Evolutionary conservation across 1,140 invertebrate species (phyloP).

Genomic region (Adoxophyes honmai): DNA sequence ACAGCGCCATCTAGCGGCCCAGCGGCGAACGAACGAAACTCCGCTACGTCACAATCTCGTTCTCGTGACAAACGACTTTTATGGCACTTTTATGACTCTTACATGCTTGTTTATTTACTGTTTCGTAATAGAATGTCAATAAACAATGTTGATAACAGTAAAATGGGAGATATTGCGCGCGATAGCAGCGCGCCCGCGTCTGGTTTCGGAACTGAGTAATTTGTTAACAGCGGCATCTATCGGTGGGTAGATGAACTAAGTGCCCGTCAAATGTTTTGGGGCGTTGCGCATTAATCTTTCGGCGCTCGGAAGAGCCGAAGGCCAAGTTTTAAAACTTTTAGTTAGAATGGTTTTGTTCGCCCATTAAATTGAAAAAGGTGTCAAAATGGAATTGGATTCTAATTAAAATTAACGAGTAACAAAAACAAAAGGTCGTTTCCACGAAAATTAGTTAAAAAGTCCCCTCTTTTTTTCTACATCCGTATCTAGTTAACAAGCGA

Average conservation of each 20-base stretch:
- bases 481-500: slow-evolving; percentile 33
- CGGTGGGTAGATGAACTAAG: slow-evolving; percentile 39
- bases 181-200: slow-evolving; percentile 26
- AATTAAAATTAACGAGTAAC: too few species aligned
- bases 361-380: too few species aligned
- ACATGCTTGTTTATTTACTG: slow-evolving; percentile 47
- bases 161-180: slow-evolving; percentile 32
- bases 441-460: background rate
- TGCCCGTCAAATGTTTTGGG: background rate
- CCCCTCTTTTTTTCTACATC: background rate
- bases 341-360: background rate
- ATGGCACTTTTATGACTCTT: slow-evolving; percentile 50
- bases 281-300: background rate
- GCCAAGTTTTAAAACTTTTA: background rate
- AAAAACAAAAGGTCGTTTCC: too few species aligned
- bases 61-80: slow-evolving; percentile 41
- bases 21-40: slow-evolving; percentile 44
- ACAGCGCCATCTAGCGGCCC: slow-evolving; percentile 50
- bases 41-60: slow-evolving; percentile 51
- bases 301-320: background rate
- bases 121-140: slow-evolving; percentile 55
- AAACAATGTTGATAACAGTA: slow-evolving; percentile 48
- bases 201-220: slow-evolving; percentile 16
- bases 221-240: slow-evolving; percentile 56
- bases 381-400: too few species aligned